These are phyloP conservation scores for Linyphia triangularis DNA, from an alignment of 2,888 invertebrate genomes.

Conservation along the genomic window DNA sequence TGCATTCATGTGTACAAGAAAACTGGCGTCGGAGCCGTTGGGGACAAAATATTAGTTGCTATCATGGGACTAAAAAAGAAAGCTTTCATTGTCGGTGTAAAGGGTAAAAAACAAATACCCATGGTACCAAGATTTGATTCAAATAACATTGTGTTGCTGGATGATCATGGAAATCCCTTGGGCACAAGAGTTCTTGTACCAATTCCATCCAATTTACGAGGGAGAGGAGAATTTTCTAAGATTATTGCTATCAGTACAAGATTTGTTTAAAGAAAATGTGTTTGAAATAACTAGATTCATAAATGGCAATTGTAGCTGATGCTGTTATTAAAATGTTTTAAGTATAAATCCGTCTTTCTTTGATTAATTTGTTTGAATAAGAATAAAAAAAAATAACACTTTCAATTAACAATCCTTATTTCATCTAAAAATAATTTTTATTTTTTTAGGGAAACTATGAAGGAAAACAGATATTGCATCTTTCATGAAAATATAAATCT, in stretches of 20 bases:
- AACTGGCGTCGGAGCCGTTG: slow-evolving; percentile 83
- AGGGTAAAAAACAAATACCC: slow-evolving; percentile 89
- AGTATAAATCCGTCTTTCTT: no score
- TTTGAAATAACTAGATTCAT: background rate
- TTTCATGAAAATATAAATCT: no score
- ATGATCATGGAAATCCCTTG: slow-evolving; percentile 95
- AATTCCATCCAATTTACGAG: slow-evolving; percentile 91
- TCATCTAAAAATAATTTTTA: no score
- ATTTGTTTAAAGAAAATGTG: slow-evolving; percentile 85
- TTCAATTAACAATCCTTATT: no score
- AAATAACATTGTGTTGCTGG: slow-evolving; percentile 96
- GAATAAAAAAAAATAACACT: no score
- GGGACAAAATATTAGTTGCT: slow-evolving; percentile 94
- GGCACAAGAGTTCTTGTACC: slow-evolving; percentile 97
- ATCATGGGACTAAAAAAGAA: slow-evolving; percentile 97
- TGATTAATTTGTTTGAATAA: no score
- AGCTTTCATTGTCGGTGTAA: slow-evolving; percentile 91
- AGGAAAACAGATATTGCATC: no score
- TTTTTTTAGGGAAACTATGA: no score
- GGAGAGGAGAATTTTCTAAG: slow-evolving; percentile 95
- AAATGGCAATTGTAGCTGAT: background rate
- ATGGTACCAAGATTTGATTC: slow-evolving; percentile 94
- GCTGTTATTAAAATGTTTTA: background rate
- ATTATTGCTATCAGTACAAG: slow-evolving; percentile 92
- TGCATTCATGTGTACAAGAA: slow-evolving; percentile 97